These are phyloP conservation scores for Campoletis raptor DNA, from an alignment of 2,888 invertebrate genomes.

Conservation along the genomic window DNA sequence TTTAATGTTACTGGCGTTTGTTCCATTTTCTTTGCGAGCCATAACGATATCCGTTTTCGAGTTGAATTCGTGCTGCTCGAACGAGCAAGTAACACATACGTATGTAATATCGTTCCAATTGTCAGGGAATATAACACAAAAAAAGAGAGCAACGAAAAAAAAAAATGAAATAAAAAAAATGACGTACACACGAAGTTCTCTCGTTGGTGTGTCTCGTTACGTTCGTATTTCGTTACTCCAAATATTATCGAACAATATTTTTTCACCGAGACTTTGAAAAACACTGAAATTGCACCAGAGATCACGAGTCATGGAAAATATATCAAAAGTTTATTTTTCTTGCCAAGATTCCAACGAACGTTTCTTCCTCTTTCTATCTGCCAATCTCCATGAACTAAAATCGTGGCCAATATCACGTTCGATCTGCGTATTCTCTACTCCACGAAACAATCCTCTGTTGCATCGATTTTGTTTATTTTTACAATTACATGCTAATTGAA, in stretches of 20 bases:
- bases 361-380: not conserved
- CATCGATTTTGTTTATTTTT: not conserved
- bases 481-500: not conserved
- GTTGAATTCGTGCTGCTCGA: conserved; percentile 42
- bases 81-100: conserved; percentile 11
- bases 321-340: conserved; percentile 64
- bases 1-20: not conserved
- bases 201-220: not conserved
- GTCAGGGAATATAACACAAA: not conserved
- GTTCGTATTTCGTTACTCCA: conserved; percentile 70
- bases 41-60: conserved; percentile 44
- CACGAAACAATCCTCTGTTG: conserved; percentile 2
- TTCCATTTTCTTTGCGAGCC: conserved; percentile 1
- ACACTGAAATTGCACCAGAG: conserved; percentile 61
- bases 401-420: not conserved
- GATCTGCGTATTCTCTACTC: not conserved
- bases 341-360: conserved; percentile 1
- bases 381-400: not conserved
- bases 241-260: conserved; percentile 80
- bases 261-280: conserved; percentile 63
- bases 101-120: conserved; percentile 1
- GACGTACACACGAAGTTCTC: not conserved
- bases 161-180: conserved; percentile 1
- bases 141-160: not conserved
- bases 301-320: conserved; percentile 30